These are phyloP conservation scores for Eledone cirrhosa DNA, from an alignment of 2,888 invertebrate genomes.

Conservation along the genomic window DNA sequence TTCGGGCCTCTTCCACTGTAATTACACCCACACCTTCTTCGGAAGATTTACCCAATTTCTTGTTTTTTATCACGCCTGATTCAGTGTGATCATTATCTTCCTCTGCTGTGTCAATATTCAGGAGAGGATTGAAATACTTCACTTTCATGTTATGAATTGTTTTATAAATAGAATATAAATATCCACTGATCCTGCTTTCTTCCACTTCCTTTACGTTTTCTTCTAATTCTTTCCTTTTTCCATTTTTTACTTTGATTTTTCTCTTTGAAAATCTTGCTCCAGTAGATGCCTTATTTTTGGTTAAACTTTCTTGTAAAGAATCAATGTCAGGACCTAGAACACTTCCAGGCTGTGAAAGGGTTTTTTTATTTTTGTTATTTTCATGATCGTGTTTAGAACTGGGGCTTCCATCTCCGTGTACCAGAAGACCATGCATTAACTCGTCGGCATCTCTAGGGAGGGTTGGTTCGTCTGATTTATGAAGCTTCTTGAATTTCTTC, in stretches of 20 bases:
- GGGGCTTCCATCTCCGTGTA: slow-evolving; percentile 41
- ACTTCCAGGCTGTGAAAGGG: slow-evolving; percentile 14
- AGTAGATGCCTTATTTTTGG: neutral
- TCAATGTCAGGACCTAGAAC: slow-evolving; percentile 12
- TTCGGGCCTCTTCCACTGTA: slow-evolving; percentile 39
- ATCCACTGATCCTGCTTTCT: slow-evolving; percentile 1
- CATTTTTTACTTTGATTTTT: no score
- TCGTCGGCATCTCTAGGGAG: slow-evolving; percentile 34
- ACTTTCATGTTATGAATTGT: slow-evolving; percentile 30
- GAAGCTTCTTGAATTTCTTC: neutral
- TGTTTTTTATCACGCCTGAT: slow-evolving; percentile 2
- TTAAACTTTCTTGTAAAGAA: neutral
- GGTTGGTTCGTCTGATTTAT: neutral
- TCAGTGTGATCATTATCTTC: neutral
- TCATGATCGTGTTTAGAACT: slow-evolving; percentile 31
- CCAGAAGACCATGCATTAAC: slow-evolving; percentile 45
- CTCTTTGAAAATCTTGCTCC: neutral
- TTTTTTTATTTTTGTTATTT: neutral
- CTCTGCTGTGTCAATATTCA: neutral
- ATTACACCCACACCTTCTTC: slow-evolving; percentile 32
- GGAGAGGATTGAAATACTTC: slow-evolving; percentile 20
- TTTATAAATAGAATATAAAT: neutral
- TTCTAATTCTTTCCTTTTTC: neutral
- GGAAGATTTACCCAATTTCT: neutral
- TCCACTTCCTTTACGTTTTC: neutral